Evolutionary conservation across 1,140 invertebrate genomes (phyloP).

Genomic region (Muscidifurax raptorellus): DNA sequence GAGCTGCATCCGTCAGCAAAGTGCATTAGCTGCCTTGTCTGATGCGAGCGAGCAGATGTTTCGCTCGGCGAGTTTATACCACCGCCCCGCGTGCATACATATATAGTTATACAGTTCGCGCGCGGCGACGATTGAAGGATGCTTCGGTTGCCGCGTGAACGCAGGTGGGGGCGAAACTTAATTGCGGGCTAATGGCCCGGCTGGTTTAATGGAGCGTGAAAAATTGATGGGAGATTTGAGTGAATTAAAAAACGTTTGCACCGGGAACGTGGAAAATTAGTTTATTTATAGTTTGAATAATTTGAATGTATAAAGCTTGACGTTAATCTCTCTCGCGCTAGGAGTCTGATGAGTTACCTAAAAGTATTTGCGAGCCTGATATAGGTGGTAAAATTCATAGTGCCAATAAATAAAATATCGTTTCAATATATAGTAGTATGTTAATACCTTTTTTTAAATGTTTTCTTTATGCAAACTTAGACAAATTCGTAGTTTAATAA

Average conservation of each 20-base stretch:
- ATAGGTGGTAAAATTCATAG: too few species aligned
- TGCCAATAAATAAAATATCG: too few species aligned
- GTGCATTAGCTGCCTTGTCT: background rate
- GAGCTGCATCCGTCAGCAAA: background rate
- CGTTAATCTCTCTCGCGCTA: background rate
- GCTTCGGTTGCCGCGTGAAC: background rate
- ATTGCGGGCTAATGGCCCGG: background rate
- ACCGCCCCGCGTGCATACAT: too few species aligned
- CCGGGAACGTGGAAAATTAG: background rate
- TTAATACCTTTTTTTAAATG: too few species aligned
- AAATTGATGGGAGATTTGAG: background rate
- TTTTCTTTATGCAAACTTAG: too few species aligned
- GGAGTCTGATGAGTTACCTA: background rate
- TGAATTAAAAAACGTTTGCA: background rate
- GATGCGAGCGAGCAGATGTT: background rate
- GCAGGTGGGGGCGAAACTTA: background rate
- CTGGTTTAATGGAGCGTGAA: background rate
- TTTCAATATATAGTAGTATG: too few species aligned
- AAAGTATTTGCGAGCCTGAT: too few species aligned
- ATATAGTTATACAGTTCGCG: background rate
- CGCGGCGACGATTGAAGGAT: conserved; percentile 1
- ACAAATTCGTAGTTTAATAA: too few species aligned
- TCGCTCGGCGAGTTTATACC: background rate
- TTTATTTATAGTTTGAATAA: background rate
- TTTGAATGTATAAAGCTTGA: too few species aligned